Evolutionary conservation across 2,888 invertebrate genomes (phyloP).

Genomic region (Epistrophe eligans): DNA sequence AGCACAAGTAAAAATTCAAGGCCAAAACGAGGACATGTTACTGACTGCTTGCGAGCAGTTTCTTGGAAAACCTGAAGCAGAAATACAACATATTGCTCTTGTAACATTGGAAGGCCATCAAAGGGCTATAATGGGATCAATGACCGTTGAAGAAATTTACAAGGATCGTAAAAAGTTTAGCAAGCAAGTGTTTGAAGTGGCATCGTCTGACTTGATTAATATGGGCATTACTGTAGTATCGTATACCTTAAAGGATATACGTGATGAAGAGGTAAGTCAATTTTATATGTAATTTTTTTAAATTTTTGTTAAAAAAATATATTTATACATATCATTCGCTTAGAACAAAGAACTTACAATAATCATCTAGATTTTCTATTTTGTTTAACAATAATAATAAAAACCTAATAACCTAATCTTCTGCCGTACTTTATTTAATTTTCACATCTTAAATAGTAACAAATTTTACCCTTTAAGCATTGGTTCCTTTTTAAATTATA

Average conservation of each 20-base stretch:
- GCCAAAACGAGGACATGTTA: conserved; percentile 90
- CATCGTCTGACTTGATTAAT: conserved; percentile 96
- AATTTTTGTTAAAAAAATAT: background rate
- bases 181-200: conserved; percentile 97
- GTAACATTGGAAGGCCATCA: conserved; percentile 97
- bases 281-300: too few species aligned
- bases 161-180: conserved; percentile 98
- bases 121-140: conserved; percentile 97
- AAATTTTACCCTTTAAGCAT: conserved; percentile 31
- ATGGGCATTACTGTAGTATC: conserved; percentile 98
- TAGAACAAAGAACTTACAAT: conserved; percentile 5
- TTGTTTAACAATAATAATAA: conserved; percentile 30
- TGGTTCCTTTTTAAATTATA: conserved; percentile 21
- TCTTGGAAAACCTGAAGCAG: conserved; percentile 93
- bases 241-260: conserved; percentile 96
- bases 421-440: conserved; percentile 16
- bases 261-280: conserved; percentile 94
- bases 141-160: conserved; percentile 98
- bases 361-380: background rate
- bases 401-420: conserved; percentile 11
- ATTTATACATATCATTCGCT: conserved; percentile 2
- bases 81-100: conserved; percentile 95
- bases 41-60: conserved; percentile 96
- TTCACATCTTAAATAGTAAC: background rate
- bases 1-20: conserved; percentile 95